Percentiles rank a stretch among this genome's conserved stretches.
Evolutionary conservation across 2,888 invertebrate species (phyloP).

Genomic region (Eilema griseolum): DNA sequence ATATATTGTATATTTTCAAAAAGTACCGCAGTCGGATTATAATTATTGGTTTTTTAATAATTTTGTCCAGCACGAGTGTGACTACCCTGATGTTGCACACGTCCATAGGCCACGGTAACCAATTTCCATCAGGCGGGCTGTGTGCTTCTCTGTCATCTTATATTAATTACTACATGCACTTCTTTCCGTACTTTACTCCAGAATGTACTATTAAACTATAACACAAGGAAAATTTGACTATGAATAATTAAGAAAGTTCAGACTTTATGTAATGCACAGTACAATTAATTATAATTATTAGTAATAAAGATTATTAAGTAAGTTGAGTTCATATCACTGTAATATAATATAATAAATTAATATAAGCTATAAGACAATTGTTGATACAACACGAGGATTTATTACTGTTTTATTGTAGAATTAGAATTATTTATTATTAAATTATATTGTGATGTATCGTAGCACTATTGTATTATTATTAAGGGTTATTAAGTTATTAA

Average conservation of each 20-base stretch:
- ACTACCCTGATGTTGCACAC: too few relatives aligned
- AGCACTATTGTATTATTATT: not conserved
- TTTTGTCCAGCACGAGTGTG: too few relatives aligned
- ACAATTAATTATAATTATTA: too few relatives aligned
- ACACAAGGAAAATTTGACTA: too few relatives aligned
- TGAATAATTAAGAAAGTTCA: too few relatives aligned
- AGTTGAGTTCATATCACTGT: not conserved
- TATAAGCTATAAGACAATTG: not conserved
- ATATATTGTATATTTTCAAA: not conserved
- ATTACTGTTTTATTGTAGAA: not conserved
- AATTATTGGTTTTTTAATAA: not conserved
- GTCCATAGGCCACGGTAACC: too few relatives aligned
- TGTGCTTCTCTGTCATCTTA: too few relatives aligned
- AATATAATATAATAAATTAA: not conserved
- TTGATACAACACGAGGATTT: not conserved
- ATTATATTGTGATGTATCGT: not conserved
- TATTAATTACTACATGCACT: too few relatives aligned
- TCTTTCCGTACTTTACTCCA: too few relatives aligned
- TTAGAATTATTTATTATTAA: not conserved
- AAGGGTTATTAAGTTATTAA: not conserved
- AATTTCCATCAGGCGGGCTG: too few relatives aligned
- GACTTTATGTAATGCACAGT: too few relatives aligned
- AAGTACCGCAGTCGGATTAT: not conserved
- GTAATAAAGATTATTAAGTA: not conserved
- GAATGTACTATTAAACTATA: too few relatives aligned